A percentile compares a stretch with the other conserved stretches of the same genome.
phyloP scores from a whole-genome alignment of 2,888 invertebrate genomes.

The Yponomeuta malinellus region DNA sequence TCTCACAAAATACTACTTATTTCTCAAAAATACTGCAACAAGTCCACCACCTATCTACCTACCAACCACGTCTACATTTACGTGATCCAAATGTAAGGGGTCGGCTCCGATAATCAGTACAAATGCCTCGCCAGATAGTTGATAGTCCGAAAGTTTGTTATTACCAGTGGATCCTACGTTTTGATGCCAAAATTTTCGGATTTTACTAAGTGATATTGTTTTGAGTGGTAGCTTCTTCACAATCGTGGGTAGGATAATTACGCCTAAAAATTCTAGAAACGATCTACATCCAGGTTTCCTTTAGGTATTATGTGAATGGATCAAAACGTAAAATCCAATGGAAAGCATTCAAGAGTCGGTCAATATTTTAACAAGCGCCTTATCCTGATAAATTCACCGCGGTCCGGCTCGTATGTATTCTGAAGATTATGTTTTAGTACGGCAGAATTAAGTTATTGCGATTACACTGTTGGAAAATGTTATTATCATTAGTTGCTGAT shows the following conservation, averaged over 20 bases:
- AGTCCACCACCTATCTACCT: not conserved
- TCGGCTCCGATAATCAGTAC: slow-evolving; percentile 52
- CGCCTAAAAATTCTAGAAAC: no score
- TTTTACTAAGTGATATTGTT: not conserved
- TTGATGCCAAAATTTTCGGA: not conserved
- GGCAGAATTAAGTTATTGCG: not conserved
- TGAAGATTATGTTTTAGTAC: slow-evolving; percentile 9
- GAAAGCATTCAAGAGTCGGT: slow-evolving; percentile 30
- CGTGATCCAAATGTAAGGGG: slow-evolving; percentile 31
- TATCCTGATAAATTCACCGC: slow-evolving; percentile 61
- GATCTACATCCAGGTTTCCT: not conserved
- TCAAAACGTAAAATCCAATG: not conserved
- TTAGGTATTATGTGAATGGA: not conserved
- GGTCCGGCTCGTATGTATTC: slow-evolving; percentile 28
- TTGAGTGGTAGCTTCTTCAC: not conserved
- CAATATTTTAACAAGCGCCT: slow-evolving; percentile 68
- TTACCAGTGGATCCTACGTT: not conserved
- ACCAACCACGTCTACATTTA: slow-evolving; percentile 17
- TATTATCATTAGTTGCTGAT: not conserved
- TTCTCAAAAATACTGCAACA: not conserved
- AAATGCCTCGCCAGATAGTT: slow-evolving; percentile 61
- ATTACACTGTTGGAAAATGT: not conserved
- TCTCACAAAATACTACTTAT: not conserved
- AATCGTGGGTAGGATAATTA: not conserved
- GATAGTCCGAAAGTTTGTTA: slow-evolving; percentile 25